Percentiles rank a stretch among this genome's conserved stretches.
Conservation (phyloP, 2,113 vertebrate genomes). For the Oryzias melastigma region DNA sequence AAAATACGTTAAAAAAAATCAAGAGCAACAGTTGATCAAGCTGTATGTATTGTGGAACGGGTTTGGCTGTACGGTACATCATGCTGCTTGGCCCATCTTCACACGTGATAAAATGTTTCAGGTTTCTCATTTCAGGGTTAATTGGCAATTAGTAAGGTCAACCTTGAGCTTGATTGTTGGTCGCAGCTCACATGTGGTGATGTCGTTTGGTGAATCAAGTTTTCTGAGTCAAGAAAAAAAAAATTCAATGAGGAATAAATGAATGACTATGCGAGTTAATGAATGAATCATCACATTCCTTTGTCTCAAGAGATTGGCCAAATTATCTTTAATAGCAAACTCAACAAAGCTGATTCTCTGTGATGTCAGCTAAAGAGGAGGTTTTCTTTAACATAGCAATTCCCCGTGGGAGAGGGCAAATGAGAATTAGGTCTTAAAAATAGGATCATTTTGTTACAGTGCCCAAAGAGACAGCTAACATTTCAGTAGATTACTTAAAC, state of each 20-base stretch:
- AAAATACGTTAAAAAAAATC: conserved; percentile 11
- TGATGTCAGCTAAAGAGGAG: conserved; percentile 12
- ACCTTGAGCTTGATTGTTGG: conserved; percentile 2
- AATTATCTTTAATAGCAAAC: conserved; percentile 32
- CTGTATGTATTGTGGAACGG: background rate
- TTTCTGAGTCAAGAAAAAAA: background rate
- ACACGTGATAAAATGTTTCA: conserved; percentile 7
- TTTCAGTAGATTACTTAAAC: conserved; percentile 81
- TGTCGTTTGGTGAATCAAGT: conserved; percentile 3
- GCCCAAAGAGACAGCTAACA: conserved; percentile 71
- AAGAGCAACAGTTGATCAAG: conserved; percentile 7
- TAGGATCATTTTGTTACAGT: conserved; percentile 53
- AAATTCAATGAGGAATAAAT: conserved; percentile 9
- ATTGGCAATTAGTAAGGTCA: conserved; percentile 12
- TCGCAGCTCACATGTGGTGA: conserved; percentile 5
- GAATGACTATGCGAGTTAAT: conserved; percentile 15
- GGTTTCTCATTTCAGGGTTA: background rate
- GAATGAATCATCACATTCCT: conserved; percentile 15
- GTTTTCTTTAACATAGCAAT: conserved; percentile 60
- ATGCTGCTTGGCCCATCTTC: background rate
- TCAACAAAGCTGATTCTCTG: conserved; percentile 26
- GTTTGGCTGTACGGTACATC: background rate
- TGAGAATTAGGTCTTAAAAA: conserved; percentile 70
- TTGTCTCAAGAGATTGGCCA: conserved; percentile 11
- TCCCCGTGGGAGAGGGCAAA: conserved; percentile 60